Base-by-base conservation (phyloP, 2,797 vertebrate genomes). In the Sternarchorhynchus goeldii region DNA sequence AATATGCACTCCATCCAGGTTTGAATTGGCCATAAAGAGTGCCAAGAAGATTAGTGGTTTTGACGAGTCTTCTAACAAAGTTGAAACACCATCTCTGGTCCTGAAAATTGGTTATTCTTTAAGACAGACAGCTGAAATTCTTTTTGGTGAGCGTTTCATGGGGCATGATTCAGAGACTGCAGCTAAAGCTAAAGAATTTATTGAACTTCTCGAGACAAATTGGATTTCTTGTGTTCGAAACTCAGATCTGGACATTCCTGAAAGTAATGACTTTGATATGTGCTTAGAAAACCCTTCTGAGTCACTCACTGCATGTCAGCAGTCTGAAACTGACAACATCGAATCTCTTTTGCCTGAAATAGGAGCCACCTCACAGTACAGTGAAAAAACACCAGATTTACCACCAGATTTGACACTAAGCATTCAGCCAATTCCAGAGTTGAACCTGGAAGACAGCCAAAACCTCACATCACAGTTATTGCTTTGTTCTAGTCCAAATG, bases 41-140 rank as follows among this genome's bases (percentile, higher is more conserved):
- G 58, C 58, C 12, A 69, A 63, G 39, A 32, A 29, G n/a, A 20
- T 79, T 55, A 31, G 78, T 69, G 78, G 72, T 16, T 75, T 79
- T 41, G 72, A 75, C 39, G 64, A 79, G 39, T 62, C 64, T 20
- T 62, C 50, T 14, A 75, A 21, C 16, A 69, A 53, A 68, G 31
- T 60, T 31, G 21, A 69, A 63, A 41, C 12, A 0, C 64, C 72
- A 4, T 70, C 57, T 62, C 17, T 80, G 72, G 25, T 18, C 2
- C 16, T 75, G 5, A 75, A 63, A 69, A 63, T 80, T 0, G 64
- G n/a, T 21, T 62, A 29, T 56, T 55, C 72, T 1, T 6, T 75
- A 41, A 68, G 78, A 31, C 65, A 80, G 63, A 59, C 72, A 18
- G 72, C 65, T 31, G 72, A 80, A 75, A 57, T 80, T 12, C 18